A percentile compares a stretch with the other conserved stretches of the same genome.
Evolutionary conservation across 2,113 vertebrate genomes (phyloP).

Genomic region (Papio anubis): DNA sequence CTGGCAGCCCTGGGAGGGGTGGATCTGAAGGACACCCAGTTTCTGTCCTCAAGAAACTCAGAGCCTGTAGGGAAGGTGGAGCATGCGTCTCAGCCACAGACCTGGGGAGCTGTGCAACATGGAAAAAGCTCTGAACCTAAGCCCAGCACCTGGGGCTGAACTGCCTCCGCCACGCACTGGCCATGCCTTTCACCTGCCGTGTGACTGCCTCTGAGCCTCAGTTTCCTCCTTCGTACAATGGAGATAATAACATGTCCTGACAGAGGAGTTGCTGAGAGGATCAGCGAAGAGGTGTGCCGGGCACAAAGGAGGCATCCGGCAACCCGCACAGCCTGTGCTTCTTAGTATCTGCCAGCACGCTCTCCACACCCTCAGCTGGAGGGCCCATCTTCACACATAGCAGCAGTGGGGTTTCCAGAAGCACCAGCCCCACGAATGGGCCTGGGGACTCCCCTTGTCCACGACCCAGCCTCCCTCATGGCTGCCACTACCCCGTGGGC

Average conservation of each 20-base stretch:
- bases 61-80: neutral
- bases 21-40: accelerated
- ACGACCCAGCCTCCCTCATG: neutral
- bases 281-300: neutral
- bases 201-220: neutral
- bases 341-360: accelerated
- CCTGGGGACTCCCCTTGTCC: neutral
- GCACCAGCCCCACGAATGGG: neutral
- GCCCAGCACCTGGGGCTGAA: neutral
- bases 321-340: accelerated
- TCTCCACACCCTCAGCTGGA: neutral
- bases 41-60: neutral
- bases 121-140: neutral
- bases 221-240: neutral
- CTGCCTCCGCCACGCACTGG: accelerated
- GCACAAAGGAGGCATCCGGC: neutral
- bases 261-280: neutral
- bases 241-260: neutral
- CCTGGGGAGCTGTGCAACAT: accelerated
- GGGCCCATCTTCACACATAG: accelerated
- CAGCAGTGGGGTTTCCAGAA: neutral
- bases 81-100: accelerated
- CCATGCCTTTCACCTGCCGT: neutral
- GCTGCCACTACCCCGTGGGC: neutral
- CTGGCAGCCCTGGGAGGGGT: neutral